phyloP scores from a whole-genome alignment of 1,140 invertebrate species.

The Agrilus planipennis region DNA sequence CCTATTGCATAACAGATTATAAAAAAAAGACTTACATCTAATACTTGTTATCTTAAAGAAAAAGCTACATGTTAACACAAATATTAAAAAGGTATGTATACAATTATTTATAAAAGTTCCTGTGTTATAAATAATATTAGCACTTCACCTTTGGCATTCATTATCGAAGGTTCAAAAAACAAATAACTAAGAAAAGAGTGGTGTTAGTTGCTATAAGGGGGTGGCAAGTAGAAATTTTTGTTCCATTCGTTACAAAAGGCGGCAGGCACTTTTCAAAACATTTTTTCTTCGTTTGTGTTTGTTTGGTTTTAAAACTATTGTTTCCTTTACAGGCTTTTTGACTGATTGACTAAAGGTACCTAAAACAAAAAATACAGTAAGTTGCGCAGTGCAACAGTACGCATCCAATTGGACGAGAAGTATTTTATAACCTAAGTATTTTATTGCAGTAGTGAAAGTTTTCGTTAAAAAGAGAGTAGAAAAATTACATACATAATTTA shows the following conservation, averaged over 20 bases:
- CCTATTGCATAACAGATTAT: no score
- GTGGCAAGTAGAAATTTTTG: neutral
- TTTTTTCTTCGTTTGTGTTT: constrained; percentile 46
- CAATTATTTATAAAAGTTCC: no score
- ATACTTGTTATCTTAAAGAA: no score
- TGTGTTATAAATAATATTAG: constrained; percentile 30
- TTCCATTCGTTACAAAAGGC: constrained; percentile 35
- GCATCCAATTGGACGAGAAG: no score
- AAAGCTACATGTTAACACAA: no score
- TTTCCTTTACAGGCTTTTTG: constrained; percentile 40
- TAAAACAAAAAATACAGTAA: constrained; percentile 32
- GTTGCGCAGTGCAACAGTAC: no score
- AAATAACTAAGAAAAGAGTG: constrained; percentile 10
- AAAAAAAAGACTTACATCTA: no score
- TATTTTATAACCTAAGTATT: neutral
- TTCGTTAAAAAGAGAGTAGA: constrained; percentile 1
- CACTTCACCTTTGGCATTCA: constrained; percentile 31
- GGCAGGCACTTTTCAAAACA: constrained; percentile 49
- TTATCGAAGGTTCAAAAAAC: constrained; percentile 15
- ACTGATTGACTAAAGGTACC: constrained; percentile 49
- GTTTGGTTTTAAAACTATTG: constrained; percentile 44
- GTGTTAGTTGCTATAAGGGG: constrained; percentile 1
- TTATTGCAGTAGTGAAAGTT: constrained; percentile 2
- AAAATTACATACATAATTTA: neutral
- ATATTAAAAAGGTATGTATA: no score